phyloP scores from a whole-genome alignment of 2,888 invertebrate species.

The Drosophila vallismaia region DNA sequence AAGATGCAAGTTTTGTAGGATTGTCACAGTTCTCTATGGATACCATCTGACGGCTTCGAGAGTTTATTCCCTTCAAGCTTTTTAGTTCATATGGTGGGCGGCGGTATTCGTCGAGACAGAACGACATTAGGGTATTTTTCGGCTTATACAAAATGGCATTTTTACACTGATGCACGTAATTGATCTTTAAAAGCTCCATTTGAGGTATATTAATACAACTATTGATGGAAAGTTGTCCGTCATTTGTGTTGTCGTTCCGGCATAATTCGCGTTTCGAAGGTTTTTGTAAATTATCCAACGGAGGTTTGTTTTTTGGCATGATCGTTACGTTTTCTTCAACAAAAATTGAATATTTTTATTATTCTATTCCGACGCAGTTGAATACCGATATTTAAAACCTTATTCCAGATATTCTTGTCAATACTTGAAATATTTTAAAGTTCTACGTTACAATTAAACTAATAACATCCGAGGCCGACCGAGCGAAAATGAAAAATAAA shows the following conservation, averaged over 20 bases:
- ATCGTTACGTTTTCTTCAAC: too few relatives aligned
- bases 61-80: neutral
- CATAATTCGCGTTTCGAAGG: constrained; percentile 54
- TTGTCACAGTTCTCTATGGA: constrained; percentile 15
- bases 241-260: constrained; percentile 75
- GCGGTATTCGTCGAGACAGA: constrained; percentile 52
- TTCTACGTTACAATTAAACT: too few relatives aligned
- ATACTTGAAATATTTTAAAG: too few relatives aligned
- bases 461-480: too few relatives aligned
- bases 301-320: constrained; percentile 77
- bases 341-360: too few relatives aligned
- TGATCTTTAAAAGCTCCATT: constrained; percentile 83
- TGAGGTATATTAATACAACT: constrained; percentile 79
- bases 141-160: constrained; percentile 77
- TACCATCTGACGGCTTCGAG: neutral
- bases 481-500: too few relatives aligned
- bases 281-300: constrained; percentile 57
- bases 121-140: constrained; percentile 47
- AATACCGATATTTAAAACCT: too few relatives aligned
- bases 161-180: constrained; percentile 82
- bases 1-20: constrained; percentile 78
- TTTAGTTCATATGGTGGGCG: constrained; percentile 29
- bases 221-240: constrained; percentile 79
- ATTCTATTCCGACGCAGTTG: too few relatives aligned
- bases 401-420: too few relatives aligned